phyloP scores from a whole-genome alignment of 2,113 vertebrate genomes.

The Sakesphorus luctuosus region DNA sequence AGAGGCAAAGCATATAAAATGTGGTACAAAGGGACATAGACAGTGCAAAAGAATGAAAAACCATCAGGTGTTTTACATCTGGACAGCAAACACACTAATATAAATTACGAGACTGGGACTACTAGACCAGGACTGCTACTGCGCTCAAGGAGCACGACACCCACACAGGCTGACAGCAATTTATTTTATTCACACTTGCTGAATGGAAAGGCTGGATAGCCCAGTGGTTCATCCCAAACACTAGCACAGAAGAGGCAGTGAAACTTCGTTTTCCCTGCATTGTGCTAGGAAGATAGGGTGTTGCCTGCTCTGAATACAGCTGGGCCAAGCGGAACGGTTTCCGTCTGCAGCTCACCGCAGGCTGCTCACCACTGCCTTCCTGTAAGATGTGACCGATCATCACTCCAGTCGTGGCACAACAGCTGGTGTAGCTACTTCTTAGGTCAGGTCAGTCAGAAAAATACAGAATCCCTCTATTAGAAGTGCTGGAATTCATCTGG shows the following conservation, averaged over 20 bases:
- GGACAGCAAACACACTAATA: background rate
- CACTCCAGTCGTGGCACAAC: background rate
- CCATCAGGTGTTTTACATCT: background rate
- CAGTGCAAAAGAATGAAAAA: background rate
- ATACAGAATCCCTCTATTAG: background rate
- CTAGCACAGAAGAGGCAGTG: background rate
- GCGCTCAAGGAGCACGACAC: background rate
- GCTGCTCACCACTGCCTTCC: background rate
- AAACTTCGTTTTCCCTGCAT: background rate
- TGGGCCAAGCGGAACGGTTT: background rate
- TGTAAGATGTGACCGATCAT: background rate
- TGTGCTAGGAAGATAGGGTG: background rate
- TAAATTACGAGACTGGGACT: background rate
- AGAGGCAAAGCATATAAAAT: background rate
- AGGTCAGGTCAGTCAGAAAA: background rate
- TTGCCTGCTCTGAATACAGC: background rate
- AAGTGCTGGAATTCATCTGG: background rate
- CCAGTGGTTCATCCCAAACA: accelerated
- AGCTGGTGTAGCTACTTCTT: background rate
- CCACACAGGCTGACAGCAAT: background rate
- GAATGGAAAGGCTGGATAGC: background rate
- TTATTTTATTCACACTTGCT: background rate
- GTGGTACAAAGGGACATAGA: background rate
- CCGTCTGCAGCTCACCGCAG: background rate
- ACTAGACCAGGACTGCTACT: background rate